phyloP scores from a whole-genome alignment of 1,140 invertebrate genomes.

The Latrodectus geometricus region DNA sequence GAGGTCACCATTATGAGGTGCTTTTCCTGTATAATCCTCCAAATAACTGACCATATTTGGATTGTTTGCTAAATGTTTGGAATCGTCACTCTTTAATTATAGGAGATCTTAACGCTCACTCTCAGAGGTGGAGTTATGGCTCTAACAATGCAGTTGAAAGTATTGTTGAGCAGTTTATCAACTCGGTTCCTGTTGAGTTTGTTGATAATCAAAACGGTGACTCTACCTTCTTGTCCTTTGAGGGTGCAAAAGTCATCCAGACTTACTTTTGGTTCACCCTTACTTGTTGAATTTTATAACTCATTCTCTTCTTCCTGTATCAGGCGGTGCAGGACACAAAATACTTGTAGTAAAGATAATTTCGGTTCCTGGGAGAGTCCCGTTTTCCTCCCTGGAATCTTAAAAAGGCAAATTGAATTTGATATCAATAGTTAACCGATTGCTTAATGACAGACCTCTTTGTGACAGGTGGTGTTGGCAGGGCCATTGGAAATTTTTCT shows the following conservation, averaged over 20 bases:
- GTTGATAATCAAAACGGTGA: not conserved
- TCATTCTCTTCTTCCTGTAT: too few species aligned
- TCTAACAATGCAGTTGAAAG: not conserved
- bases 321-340: too few species aligned
- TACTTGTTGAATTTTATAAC: too few species aligned
- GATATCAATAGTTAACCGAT: not conserved
- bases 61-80: not conserved
- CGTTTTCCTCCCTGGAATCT: constrained; percentile 1
- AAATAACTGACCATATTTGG: not conserved
- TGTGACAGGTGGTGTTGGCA: not conserved
- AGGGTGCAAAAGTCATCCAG: too few species aligned
- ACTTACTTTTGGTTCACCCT: too few species aligned
- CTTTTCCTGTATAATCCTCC: constrained; percentile 9
- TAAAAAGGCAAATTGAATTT: not conserved
- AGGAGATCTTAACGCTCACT: not conserved
- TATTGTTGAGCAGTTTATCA: not conserved
- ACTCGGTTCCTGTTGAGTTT: not conserved
- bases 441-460: not conserved
- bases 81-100: not conserved
- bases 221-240: too few species aligned
- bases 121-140: not conserved
- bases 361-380: not conserved
- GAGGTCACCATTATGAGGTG: not conserved
- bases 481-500: constrained; percentile 3
- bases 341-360: too few species aligned